Evolutionary conservation across 2,113 vertebrate genomes (phyloP).

Genomic region (Pseudopipra pipra): DNA sequence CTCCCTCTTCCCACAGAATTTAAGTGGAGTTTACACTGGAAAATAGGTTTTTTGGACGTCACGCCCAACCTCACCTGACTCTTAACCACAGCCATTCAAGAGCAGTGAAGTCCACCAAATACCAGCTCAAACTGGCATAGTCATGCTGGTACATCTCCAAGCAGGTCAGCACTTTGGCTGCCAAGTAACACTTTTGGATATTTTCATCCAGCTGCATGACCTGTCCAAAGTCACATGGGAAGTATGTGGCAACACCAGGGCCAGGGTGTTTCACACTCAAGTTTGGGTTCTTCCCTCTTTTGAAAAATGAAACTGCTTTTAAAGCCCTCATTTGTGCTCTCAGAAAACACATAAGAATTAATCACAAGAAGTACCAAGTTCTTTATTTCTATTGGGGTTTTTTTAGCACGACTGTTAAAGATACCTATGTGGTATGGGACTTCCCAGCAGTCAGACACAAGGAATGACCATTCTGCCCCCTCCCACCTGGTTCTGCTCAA

Average conservation of each 20-base stretch:
- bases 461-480: background rate
- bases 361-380: background rate
- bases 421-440: background rate
- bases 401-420: background rate
- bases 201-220: background rate
- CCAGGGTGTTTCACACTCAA: rapidly evolving
- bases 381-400: background rate
- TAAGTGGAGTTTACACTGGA: background rate
- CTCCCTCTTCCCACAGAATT: background rate
- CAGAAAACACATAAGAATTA: background rate
- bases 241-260: background rate
- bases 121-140: background rate
- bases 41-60: background rate
- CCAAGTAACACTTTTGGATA: background rate
- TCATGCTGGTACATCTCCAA: background rate
- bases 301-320: background rate
- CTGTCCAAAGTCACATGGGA: background rate
- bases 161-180: background rate
- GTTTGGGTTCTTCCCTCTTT: background rate
- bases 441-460: background rate
- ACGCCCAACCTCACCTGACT: background rate
- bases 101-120: background rate
- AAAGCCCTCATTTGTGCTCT: background rate
- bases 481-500: background rate
- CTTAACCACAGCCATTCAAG: background rate